These are phyloP conservation scores for Lampris megalopsis DNA, from an alignment of 2,113 vertebrate species.

Conservation along the genomic window DNA sequence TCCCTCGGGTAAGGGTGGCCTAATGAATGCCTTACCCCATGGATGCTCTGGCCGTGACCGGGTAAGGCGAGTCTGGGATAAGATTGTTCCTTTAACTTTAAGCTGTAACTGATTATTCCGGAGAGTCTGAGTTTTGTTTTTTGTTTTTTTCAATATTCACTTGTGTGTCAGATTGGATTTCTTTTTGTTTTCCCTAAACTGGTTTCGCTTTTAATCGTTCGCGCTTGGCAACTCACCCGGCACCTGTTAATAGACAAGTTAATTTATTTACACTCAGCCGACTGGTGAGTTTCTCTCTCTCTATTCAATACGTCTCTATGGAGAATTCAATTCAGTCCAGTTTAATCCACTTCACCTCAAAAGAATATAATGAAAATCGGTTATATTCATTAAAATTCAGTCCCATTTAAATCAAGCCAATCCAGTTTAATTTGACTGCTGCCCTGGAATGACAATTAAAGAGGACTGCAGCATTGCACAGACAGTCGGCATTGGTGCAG, in stretches of 20 bases:
- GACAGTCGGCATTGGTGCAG: slow-evolving; percentile 43
- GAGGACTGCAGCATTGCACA: slow-evolving; percentile 39
- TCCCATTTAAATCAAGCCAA: slow-evolving; percentile 41
- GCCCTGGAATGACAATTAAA: slow-evolving; percentile 47
- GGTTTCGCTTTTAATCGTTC: slow-evolving; percentile 61
- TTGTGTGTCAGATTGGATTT: slow-evolving; percentile 39
- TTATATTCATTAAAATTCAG: slow-evolving; percentile 40
- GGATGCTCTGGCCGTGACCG: too few species aligned
- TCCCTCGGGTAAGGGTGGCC: too few species aligned
- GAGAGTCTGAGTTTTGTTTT: too few species aligned
- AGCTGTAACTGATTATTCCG: too few species aligned
- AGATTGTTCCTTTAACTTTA: neutral
- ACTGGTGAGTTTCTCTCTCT: slow-evolving; percentile 31
- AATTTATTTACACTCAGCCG: slow-evolving; percentile 51
- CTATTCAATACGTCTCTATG: slow-evolving; percentile 14
- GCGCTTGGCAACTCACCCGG: slow-evolving; percentile 53
- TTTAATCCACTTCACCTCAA: too few species aligned
- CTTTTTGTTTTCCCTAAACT: slow-evolving; percentile 50
- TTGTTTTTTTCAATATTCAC: slow-evolving; percentile 28
- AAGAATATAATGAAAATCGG: too few species aligned
- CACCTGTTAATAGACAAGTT: slow-evolving; percentile 50
- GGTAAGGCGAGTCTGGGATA: too few species aligned
- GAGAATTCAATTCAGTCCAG: slow-evolving; percentile 42
- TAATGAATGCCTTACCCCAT: too few species aligned
- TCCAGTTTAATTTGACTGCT: slow-evolving; percentile 27